phyloP scores from a whole-genome alignment of 2,888 invertebrate genomes.

The Drosophila ezoana region DNA sequence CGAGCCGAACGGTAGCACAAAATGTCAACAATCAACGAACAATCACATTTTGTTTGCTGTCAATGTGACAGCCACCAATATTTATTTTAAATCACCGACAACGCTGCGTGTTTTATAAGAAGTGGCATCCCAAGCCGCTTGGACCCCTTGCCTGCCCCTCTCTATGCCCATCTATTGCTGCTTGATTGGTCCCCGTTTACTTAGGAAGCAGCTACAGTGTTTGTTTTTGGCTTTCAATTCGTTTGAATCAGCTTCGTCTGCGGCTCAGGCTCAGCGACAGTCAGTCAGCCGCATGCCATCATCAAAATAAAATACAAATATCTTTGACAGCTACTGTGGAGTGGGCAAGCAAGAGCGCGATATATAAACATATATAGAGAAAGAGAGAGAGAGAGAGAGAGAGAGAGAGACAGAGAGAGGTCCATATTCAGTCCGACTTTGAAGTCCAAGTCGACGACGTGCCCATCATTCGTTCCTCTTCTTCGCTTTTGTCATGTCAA shows the following conservation, averaged over 20 bases:
- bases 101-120: slow-evolving; percentile 53
- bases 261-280: slow-evolving; percentile 46
- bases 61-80: slow-evolving; percentile 80
- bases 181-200: slow-evolving; percentile 71
- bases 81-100: slow-evolving; percentile 80
- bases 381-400: slow-evolving; percentile 1
- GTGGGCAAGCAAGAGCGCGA: slow-evolving; percentile 9
- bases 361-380: too few relatives aligned
- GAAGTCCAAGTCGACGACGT: slow-evolving; percentile 65
- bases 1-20: slow-evolving; percentile 68
- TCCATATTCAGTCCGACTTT: slow-evolving; percentile 62
- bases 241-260: slow-evolving; percentile 64
- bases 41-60: slow-evolving; percentile 81
- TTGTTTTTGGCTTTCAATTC: slow-evolving; percentile 75
- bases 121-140: slow-evolving; percentile 36
- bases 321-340: slow-evolving; percentile 80
- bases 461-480: slow-evolving; percentile 72
- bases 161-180: slow-evolving; percentile 25
- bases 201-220: slow-evolving; percentile 75
- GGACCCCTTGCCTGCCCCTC: slow-evolving; percentile 1
- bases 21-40: slow-evolving; percentile 81
- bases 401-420: slow-evolving; percentile 3
- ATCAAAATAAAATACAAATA: slow-evolving; percentile 82
- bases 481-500: slow-evolving; percentile 76
- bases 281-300: slow-evolving; percentile 79